phyloP scores from a whole-genome alignment of 2,888 invertebrate species.

The Exephanes ischioxanthus region DNA sequence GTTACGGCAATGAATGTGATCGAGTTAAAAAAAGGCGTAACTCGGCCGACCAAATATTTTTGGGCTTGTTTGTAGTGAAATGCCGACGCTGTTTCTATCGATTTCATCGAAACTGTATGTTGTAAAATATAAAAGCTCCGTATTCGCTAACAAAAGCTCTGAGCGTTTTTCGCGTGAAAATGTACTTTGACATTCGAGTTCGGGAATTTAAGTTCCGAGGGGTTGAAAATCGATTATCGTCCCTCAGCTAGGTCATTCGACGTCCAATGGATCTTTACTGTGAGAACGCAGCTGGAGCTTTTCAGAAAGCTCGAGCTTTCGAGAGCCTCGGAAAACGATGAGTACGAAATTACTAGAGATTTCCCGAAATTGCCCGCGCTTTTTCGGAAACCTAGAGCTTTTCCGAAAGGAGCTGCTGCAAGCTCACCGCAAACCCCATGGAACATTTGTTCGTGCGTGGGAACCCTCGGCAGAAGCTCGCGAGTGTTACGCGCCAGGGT shows the following conservation, averaged over 20 bases:
- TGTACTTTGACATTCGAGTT: background rate
- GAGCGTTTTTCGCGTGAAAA: background rate
- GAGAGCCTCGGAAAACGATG: background rate
- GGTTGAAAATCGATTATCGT: background rate
- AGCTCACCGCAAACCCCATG: background rate
- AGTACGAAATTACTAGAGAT: background rate
- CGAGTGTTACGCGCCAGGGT: conserved; percentile 10
- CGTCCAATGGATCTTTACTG: background rate
- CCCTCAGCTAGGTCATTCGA: background rate
- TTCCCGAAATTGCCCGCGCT: background rate
- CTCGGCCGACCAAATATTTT: too few species aligned
- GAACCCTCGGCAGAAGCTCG: conserved; percentile 19
- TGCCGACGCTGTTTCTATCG: too few species aligned
- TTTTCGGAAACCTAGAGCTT: background rate
- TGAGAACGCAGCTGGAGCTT: background rate
- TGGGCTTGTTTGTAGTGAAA: too few species aligned
- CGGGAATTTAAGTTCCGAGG: background rate
- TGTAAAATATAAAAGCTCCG: too few species aligned
- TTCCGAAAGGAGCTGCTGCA: background rate
- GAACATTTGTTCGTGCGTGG: conserved; percentile 18
- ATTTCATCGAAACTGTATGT: too few species aligned
- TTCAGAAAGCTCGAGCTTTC: background rate
- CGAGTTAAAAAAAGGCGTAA: too few species aligned
- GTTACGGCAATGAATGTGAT: too few species aligned
- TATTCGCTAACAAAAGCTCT: background rate